Percentiles rank a stretch among this genome's conserved stretches.
phyloP scores from a whole-genome alignment of 2,113 vertebrate genomes.

The Regulus satrapa region DNA sequence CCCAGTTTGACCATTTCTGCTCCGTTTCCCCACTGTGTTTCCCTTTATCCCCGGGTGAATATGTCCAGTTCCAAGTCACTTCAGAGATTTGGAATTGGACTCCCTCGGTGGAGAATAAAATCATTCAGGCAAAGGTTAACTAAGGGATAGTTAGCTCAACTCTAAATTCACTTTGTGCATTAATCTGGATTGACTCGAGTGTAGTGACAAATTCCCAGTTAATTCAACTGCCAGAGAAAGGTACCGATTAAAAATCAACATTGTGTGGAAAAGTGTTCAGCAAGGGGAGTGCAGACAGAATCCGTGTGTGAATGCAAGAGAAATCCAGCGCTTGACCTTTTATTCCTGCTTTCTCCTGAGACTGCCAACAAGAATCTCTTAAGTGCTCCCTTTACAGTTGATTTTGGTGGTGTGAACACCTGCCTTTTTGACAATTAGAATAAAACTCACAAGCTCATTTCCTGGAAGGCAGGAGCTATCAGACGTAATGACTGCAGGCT shows the following conservation, averaged over 20 bases:
- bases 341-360: not conserved
- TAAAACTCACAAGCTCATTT: conserved; percentile 35
- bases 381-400: not conserved
- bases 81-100: not conserved
- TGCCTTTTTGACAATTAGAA: not conserved
- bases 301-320: not conserved
- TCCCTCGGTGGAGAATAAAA: not conserved
- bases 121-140: not conserved
- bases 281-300: not conserved
- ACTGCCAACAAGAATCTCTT: not conserved
- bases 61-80: not conserved
- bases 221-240: not conserved
- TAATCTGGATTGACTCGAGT: not conserved
- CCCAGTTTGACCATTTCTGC: not conserved
- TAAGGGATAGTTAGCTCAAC: not conserved
- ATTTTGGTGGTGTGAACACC: conserved; percentile 10
- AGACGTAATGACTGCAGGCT: not conserved
- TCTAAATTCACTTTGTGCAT: not conserved
- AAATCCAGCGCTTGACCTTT: conserved; percentile 11
- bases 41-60: not conserved
- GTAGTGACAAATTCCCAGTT: not conserved
- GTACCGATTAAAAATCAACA: not conserved
- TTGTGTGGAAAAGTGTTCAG: not conserved
- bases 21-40: not conserved
- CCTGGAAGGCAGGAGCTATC: conserved; percentile 13